These are phyloP conservation scores for Theristus sp. DNA, from an alignment of 2,888 invertebrate species.

Conservation along the genomic window DNA sequence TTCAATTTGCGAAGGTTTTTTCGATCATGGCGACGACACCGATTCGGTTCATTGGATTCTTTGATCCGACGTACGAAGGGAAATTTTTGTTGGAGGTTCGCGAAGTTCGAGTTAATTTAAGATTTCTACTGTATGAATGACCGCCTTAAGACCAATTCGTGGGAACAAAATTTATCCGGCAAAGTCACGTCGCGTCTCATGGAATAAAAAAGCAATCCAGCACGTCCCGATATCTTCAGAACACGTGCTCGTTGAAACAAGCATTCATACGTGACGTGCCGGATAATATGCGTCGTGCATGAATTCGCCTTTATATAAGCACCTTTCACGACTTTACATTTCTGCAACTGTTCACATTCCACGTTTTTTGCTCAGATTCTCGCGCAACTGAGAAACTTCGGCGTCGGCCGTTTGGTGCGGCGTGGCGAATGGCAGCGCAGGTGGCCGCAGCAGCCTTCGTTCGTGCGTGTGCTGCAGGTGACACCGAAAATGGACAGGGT, in stretches of 20 bases:
- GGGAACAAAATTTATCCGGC: no score
- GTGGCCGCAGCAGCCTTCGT: conserved; percentile 25
- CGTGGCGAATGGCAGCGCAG: conserved; percentile 25
- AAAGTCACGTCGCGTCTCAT: no score
- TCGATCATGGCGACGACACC: no score
- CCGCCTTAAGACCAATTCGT: no score
- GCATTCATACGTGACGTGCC: not conserved
- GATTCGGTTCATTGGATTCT: not conserved
- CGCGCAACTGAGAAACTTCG: conserved; percentile 14
- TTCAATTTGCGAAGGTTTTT: no score
- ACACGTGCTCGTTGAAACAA: no score
- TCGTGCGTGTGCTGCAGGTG: conserved; percentile 20
- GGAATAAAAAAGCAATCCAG: no score
- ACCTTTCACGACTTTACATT: not conserved
- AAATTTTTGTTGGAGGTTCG: not conserved
- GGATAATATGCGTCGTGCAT: not conserved
- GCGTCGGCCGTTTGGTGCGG: conserved; percentile 22
- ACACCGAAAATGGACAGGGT: conserved; percentile 8
- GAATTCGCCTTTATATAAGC: no score
- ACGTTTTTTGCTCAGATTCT: not conserved
- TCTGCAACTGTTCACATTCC: not conserved
- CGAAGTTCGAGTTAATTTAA: not conserved
- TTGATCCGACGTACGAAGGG: not conserved
- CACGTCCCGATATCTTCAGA: no score
- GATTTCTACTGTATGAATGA: not conserved